Base-by-base conservation (phyloP, 2,888 invertebrate species). In the Rhopalosiphum nymphaeae region DNA sequence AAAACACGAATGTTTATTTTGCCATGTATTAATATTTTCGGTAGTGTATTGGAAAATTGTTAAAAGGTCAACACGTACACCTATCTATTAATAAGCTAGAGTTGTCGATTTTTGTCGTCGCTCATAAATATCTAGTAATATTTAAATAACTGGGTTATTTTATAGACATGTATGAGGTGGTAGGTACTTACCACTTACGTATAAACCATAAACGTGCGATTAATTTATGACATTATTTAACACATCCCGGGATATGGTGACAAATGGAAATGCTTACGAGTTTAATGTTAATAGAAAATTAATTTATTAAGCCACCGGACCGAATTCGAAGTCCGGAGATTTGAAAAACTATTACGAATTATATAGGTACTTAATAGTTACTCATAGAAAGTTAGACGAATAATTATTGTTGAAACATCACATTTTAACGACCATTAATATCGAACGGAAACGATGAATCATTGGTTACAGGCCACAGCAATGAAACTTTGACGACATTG, bases 361-460 rank as follows among this genome's bases (percentile, higher is more conserved):
- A 13, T 13, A 53, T 53, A 53, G 21, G 53, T 53, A 53, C 53
- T 53, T 53, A 53, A 3, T 46, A 46, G 44, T 53, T 53, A 53
- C 21, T 53, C 21, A 21, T 67, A 67, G 67, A 67, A 67, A 67
- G 67, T 67, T n/a, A 16, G n/a, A 67, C 67, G 16, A 67, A 67
- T 26, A 57, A 26, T 26, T 21, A 7, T 67, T n/a, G 61, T 67
- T 67, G n/a, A 16, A 67, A 67, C n/a, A 16, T 67, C n/a, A n/a
- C 67, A n/a, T 67, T n/a, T 67, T 67, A 67, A 67, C n/a, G n/a
- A 67, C 67, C n/a, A 67, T 67, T 67, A 67, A 67, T 67, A 67
- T 29, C 67, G n/a, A 67, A 67, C 67, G 67, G 67, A 67, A 67
- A 67, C 67, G 67, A 67, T 67, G 67, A 67, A 67, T 67, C 67